Evolutionary conservation across 1,140 invertebrate genomes (phyloP).

Genomic region (Muscidifurax raptorellus): DNA sequence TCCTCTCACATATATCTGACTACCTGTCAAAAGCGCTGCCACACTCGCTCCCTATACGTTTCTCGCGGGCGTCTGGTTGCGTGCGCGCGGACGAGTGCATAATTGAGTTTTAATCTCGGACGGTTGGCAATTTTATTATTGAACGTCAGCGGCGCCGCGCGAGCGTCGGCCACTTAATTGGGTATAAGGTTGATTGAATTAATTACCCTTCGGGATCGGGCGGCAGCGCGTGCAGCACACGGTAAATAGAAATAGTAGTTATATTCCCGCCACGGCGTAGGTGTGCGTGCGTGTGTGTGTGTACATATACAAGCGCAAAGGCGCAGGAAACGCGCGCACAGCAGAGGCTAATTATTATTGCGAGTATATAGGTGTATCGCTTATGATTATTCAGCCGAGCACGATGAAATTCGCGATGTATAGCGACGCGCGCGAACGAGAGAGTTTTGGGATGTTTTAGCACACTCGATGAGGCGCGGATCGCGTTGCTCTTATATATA

Average conservation of each 20-base stretch:
- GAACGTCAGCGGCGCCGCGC: conserved; percentile 3
- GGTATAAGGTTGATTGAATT: conserved; percentile 43
- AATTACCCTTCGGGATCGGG: conserved; percentile 24
- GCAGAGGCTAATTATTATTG: conserved; percentile 21
- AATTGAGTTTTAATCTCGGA: conserved; percentile 50
- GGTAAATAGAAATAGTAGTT: conserved; percentile 6
- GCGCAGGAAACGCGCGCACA: neutral
- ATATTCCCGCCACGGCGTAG: neutral
- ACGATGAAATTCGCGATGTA: neutral
- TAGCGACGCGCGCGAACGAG: neutral
- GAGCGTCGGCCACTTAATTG: conserved; percentile 26
- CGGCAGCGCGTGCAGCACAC: neutral
- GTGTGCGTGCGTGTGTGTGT: neutral
- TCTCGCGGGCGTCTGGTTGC: neutral
- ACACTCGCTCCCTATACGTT: neutral
- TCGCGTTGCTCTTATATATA: neutral
- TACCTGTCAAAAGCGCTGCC: neutral
- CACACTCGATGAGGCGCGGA: neutral
- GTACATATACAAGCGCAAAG: neutral
- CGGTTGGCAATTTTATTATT: conserved; percentile 41
- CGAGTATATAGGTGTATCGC: neutral
- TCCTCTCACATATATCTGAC: neutral
- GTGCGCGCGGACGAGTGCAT: conserved; percentile 19
- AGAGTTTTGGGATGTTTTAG: neutral
- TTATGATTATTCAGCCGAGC: conserved; percentile 10